These are phyloP conservation scores for Phaethornis superciliosus DNA, from an alignment of 2,113 vertebrate genomes.

Conservation along the genomic window DNA sequence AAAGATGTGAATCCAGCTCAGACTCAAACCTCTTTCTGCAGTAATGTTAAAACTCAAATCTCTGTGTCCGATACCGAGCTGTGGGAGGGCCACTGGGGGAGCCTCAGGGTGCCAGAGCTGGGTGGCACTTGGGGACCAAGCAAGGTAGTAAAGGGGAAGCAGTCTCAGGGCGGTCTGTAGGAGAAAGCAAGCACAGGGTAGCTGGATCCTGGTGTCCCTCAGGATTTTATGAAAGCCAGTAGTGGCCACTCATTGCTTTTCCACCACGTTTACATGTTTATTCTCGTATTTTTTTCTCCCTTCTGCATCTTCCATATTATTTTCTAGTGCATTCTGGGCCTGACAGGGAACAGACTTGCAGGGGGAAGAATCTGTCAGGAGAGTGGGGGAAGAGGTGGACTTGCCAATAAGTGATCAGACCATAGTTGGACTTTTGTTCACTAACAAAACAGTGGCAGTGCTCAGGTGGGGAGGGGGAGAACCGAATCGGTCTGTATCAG, in stretches of 20 bases:
- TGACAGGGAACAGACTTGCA: background rate
- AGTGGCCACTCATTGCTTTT: background rate
- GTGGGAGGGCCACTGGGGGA: fast-evolving
- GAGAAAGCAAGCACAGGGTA: background rate
- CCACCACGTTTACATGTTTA: background rate
- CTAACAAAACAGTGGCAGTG: background rate
- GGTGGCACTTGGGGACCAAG: fast-evolving
- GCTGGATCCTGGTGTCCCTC: background rate
- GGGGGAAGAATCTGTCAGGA: background rate
- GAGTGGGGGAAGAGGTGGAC: background rate
- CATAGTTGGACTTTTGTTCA: background rate
- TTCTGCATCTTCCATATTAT: background rate
- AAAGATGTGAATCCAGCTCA: background rate
- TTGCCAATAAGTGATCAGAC: background rate
- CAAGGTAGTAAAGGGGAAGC: background rate
- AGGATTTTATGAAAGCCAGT: background rate
- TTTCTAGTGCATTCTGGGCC: background rate
- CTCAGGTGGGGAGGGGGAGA: background rate
- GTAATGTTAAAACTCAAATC: background rate
- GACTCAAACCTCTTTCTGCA: background rate
- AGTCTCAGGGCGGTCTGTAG: background rate
- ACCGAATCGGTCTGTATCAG: background rate
- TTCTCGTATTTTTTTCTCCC: background rate
- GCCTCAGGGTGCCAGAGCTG: background rate
- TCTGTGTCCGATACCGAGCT: fast-evolving